A percentile compares a stretch with the other conserved stretches of the same genome.
These are phyloP conservation scores for Pomphorhynchus laevis DNA, from an alignment of 1,140 invertebrate genomes.

Conservation along the genomic window DNA sequence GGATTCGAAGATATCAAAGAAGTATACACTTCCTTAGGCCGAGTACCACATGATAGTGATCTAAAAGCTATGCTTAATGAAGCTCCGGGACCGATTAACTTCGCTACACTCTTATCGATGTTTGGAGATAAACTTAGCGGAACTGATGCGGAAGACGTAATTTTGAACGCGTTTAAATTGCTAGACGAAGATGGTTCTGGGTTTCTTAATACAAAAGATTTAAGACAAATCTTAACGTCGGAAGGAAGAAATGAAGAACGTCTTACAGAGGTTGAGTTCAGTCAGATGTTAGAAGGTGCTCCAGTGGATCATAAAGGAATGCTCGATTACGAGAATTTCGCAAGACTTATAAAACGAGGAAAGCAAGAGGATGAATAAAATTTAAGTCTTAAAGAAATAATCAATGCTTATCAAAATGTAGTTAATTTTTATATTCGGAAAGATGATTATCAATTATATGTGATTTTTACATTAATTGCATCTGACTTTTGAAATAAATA, in stretches of 20 bases:
- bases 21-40: constrained; percentile 15
- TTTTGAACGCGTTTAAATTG: constrained; percentile 64
- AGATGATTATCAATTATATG: too few relatives aligned
- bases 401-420: too few relatives aligned
- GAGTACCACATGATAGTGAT: constrained; percentile 49
- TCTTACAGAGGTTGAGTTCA: constrained; percentile 6
- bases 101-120: constrained; percentile 56
- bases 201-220: constrained; percentile 13
- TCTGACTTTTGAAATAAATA: too few relatives aligned
- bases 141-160: constrained; percentile 59
- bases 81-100: constrained; percentile 60
- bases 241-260: not conserved
- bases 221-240: constrained; percentile 4
- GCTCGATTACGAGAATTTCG: constrained; percentile 10
- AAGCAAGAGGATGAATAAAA: constrained; percentile 11
- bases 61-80: constrained; percentile 55
- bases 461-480: too few relatives aligned
- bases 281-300: constrained; percentile 7
- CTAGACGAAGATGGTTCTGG: constrained; percentile 37
- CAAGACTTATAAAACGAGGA: constrained; percentile 10
- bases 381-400: too few relatives aligned
- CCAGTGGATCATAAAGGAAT: constrained; percentile 8
- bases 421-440: too few relatives aligned
- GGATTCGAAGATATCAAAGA: constrained; percentile 10
- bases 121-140: constrained; percentile 33